Conservation (phyloP, 2,888 invertebrate species). For the Hyppa rectilinea region DNA sequence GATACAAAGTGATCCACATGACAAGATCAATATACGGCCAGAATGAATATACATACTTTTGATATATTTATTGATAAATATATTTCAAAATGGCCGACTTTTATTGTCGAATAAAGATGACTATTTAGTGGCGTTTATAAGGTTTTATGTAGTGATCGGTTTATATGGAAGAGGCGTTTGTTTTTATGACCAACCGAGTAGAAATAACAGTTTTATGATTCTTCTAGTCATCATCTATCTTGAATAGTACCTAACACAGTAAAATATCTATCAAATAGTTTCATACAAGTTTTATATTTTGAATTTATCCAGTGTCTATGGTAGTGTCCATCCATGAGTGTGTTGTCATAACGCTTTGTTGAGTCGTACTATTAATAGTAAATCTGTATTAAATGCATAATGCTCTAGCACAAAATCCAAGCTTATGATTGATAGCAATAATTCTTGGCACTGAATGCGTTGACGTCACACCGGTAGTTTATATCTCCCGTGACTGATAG, state of each 20-base stretch:
- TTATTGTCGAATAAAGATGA: constrained; percentile 85
- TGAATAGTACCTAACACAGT: not conserved
- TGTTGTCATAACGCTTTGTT: too few species aligned
- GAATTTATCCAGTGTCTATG: not conserved
- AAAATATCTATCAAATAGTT: not conserved
- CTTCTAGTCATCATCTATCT: accelerated
- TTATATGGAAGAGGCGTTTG: constrained; percentile 71
- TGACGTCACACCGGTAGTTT: constrained; percentile 37
- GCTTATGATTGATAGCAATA: constrained; percentile 3
- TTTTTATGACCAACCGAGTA: not conserved
- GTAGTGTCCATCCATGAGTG: too few species aligned
- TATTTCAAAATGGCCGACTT: constrained; percentile 80
- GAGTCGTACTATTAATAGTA: not conserved
- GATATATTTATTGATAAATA: constrained; percentile 85
- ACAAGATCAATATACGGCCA: constrained; percentile 70
- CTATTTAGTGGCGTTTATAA: constrained; percentile 87
- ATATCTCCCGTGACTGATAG: constrained; percentile 29
- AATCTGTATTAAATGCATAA: not conserved
- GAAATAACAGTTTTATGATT: not conserved
- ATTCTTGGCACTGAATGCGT: constrained; percentile 40
- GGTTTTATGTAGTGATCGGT: constrained; percentile 77
- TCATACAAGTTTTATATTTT: not conserved
- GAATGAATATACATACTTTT: constrained; percentile 69
- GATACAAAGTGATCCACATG: constrained; percentile 61
- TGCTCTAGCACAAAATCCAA: not conserved